These are phyloP conservation scores for Tetragnatha montana DNA, from an alignment of 2,888 invertebrate genomes.

Conservation along the genomic window DNA sequence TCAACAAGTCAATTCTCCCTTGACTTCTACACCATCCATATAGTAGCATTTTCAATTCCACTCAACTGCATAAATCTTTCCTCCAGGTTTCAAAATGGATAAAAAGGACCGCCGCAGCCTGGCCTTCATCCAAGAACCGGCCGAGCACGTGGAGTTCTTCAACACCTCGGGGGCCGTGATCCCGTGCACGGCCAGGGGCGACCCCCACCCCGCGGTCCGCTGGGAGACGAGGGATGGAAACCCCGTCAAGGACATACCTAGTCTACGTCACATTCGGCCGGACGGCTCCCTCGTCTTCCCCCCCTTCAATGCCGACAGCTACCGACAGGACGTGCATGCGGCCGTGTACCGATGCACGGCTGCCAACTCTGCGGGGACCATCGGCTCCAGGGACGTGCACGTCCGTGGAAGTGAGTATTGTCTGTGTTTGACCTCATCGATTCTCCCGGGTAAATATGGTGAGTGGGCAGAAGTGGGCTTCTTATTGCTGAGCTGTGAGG, in stretches of 20 bases:
- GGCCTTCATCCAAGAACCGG: constrained; percentile 68
- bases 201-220: constrained; percentile 62
- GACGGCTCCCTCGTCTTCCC: constrained; percentile 94
- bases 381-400: constrained; percentile 93
- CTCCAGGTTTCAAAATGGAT: constrained; percentile 35
- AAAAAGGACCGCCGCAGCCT: constrained; percentile 60
- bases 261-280: constrained; percentile 68
- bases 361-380: constrained; percentile 90
- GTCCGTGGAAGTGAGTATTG: constrained; percentile 90
- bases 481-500: not conserved
- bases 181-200: constrained; percentile 71
- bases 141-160: constrained; percentile 70
- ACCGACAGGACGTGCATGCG: constrained; percentile 94
- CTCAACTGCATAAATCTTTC: not conserved
- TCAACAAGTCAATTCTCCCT: no score
- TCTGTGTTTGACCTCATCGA: not conserved
- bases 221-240: constrained; percentile 71
- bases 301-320: constrained; percentile 94
- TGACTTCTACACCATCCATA: no score
- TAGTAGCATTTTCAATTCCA: no score
- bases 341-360: constrained; percentile 95
- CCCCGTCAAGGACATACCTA: constrained; percentile 65
- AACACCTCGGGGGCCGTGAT: constrained; percentile 72
- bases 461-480: not conserved
- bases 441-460: not conserved